These are phyloP conservation scores for Ceratotherium simum DNA, from an alignment of 2,113 vertebrate species.

Conservation along the genomic window DNA sequence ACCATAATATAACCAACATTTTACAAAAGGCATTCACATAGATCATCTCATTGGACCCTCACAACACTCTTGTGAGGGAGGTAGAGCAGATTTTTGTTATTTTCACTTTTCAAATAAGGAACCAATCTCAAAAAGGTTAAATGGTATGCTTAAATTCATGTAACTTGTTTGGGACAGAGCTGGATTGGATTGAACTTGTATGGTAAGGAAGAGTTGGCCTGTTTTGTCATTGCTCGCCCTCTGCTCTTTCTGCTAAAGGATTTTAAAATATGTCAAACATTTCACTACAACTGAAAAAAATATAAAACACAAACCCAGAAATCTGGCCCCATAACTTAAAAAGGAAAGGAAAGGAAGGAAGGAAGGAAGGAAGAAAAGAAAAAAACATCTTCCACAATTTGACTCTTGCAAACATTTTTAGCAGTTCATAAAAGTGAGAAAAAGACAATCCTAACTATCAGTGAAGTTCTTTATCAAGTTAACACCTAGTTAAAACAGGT, in stretches of 20 bases:
- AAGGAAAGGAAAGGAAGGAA: constrained; percentile 35
- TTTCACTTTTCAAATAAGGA: constrained; percentile 9
- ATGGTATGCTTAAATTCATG: neutral
- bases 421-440: constrained; percentile 82
- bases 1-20: neutral
- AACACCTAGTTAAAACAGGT: constrained; percentile 83
- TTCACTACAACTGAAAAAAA: neutral
- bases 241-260: constrained; percentile 5
- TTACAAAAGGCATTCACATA: neutral
- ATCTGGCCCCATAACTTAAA: constrained; percentile 34
- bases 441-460: constrained; percentile 79
- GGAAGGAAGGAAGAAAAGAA: neutral
- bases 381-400: constrained; percentile 38
- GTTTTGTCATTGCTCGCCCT: neutral
- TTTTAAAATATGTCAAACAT: constrained; percentile 39
- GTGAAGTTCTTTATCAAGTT: constrained; percentile 82
- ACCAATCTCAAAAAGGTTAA: neutral
- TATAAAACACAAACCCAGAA: constrained; percentile 13
- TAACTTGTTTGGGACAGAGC: neutral
- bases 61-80: neutral
- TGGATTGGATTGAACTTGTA: neutral
- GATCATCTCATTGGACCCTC: neutral
- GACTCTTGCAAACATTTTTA: constrained; percentile 79
- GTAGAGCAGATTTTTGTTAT: constrained; percentile 9
- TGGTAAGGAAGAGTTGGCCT: neutral